A percentile compares a stretch with the other conserved stretches of the same genome.
phyloP scores from a whole-genome alignment of 2,113 vertebrate species.

The Osmerus mordax region DNA sequence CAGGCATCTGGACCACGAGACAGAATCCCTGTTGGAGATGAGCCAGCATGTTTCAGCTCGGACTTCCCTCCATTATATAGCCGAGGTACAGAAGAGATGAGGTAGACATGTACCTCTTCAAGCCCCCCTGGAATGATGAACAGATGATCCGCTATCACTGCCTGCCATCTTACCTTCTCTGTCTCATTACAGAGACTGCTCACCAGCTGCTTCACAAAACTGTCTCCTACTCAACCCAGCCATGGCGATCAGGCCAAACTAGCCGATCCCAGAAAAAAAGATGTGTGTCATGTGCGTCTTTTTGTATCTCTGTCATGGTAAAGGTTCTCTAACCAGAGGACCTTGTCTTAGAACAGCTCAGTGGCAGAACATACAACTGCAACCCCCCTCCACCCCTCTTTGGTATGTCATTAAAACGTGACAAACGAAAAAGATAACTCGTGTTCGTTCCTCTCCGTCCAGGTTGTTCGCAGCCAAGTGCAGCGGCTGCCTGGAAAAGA shows the following conservation, averaged over 20 bases:
- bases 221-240: too few species aligned
- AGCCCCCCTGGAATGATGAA: too few species aligned
- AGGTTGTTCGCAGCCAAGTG: slow-evolving; percentile 97
- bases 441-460: not conserved
- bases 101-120: too few species aligned
- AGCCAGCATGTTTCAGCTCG: not conserved
- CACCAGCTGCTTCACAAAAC: too few species aligned
- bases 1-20: slow-evolving; percentile 9
- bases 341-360: not conserved
- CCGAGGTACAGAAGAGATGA: too few species aligned
- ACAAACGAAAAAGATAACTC: too few species aligned
- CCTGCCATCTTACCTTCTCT: too few species aligned
- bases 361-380: slow-evolving; percentile 1
- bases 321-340: not conserved
- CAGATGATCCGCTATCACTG: too few species aligned
- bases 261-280: too few species aligned
- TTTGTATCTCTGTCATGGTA: slow-evolving; percentile 47
- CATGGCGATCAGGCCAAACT: too few species aligned
- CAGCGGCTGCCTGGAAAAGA: slow-evolving; percentile 98
- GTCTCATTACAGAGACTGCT: too few species aligned
- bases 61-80: too few species aligned
- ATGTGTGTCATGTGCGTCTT: slow-evolving; percentile 29
- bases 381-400: slow-evolving; percentile 1
- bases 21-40: not conserved
- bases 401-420: not conserved